Percentiles rank a stretch among this genome's conserved stretches.
Conservation (phyloP, 2,888 invertebrate species). For the Apantesis nais region DNA sequence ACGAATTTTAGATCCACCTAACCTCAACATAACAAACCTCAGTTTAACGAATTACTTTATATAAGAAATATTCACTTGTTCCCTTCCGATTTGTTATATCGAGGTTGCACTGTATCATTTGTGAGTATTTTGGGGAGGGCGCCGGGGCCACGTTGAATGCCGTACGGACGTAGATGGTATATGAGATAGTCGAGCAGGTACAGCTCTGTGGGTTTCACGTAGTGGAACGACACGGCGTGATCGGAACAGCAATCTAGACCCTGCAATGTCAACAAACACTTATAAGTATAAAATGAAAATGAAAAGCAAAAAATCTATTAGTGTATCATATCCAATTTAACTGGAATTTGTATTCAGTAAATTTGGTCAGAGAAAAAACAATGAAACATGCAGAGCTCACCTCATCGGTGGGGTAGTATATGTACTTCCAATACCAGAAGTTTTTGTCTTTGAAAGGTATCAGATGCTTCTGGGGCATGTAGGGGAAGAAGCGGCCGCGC, state of each 20-base stretch:
- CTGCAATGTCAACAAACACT: constrained; percentile 65
- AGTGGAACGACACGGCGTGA: constrained; percentile 97
- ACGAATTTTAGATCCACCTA: too few relatives aligned
- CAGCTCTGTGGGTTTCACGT: constrained; percentile 95
- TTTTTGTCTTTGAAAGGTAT: constrained; percentile 93
- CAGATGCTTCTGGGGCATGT: constrained; percentile 96
- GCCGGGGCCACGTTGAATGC: constrained; percentile 84
- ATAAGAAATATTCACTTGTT: too few relatives aligned
- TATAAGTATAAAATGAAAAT: background rate
- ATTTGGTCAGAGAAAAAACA: background rate
- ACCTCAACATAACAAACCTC: too few relatives aligned
- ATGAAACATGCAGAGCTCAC: constrained; percentile 72
- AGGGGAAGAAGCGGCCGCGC: constrained; percentile 96
- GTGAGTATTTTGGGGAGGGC: constrained; percentile 61
- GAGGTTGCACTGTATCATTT: too few relatives aligned
- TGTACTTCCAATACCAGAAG: constrained; percentile 98
- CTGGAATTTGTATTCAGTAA: background rate
- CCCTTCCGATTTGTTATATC: too few relatives aligned
- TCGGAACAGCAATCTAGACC: constrained; percentile 97
- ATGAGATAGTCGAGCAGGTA: constrained; percentile 97
- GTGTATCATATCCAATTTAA: background rate
- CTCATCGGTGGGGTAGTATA: constrained; percentile 96
- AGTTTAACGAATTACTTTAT: too few relatives aligned
- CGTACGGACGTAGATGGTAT: constrained; percentile 95
- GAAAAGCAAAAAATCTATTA: background rate